Conservation (phyloP, 2,888 invertebrate genomes). For the Dendrolimus pini region DNA sequence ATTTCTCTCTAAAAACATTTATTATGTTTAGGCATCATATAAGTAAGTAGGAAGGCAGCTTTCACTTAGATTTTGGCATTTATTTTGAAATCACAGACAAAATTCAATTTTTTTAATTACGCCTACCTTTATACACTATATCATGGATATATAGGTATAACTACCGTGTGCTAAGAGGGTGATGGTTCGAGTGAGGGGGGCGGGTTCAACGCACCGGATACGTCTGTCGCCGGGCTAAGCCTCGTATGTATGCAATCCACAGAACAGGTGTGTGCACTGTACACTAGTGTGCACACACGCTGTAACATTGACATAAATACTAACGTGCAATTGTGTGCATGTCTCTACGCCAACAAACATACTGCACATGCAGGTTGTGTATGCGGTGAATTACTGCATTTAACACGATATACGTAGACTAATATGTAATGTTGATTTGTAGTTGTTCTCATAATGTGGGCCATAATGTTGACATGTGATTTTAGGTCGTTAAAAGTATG, state of each 20-base stretch:
- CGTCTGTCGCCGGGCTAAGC: conserved; percentile 57
- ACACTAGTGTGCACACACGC: conserved; percentile 30
- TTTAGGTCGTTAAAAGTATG: conserved; percentile 42
- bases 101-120: no score
- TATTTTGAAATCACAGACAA: no score
- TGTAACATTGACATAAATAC: conserved; percentile 75
- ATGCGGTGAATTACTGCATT: conserved; percentile 45
- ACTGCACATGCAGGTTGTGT: conserved; percentile 23
- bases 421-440: conserved; percentile 46
- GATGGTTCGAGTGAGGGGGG: conserved; percentile 38
- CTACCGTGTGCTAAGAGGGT: conserved; percentile 15
- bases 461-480: conserved; percentile 53
- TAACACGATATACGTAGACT: conserved; percentile 42
- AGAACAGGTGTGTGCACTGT: conserved; percentile 49
- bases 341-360: conserved; percentile 8
- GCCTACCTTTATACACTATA: background rate
- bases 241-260: conserved; percentile 39
- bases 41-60: no score
- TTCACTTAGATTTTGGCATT: no score
- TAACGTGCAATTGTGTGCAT: conserved; percentile 37
- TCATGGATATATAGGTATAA: background rate
- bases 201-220: conserved; percentile 72
- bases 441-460: conserved; percentile 50
- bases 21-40: no score
- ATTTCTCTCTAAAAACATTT: no score